Base-by-base conservation (phyloP, 37 sponge, comb jelly and placozoan species). In the Ianthella basta region DNA sequence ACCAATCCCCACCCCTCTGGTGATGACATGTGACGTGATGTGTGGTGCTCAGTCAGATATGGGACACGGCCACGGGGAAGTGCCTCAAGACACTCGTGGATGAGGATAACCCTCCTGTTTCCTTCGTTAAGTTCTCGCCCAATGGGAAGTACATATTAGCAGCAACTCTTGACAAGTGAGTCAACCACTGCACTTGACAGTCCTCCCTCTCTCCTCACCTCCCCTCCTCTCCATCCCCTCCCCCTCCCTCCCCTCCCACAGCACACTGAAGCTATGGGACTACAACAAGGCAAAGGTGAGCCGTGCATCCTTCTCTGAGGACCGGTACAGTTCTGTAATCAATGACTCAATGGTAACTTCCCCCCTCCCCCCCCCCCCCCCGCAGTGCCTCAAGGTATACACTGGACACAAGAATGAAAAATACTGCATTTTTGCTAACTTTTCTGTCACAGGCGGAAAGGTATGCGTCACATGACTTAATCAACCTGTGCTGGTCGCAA, bases 51-150 rank as follows among this genome's bases (percentile, higher is more conserved):
- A 97, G 97, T 86, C 99, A 96, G n/a, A 98, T 98, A 27, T 98
- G 99, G 99, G 99, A 98, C 88, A 94, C 99, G n/a, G 93, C 91
- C 0, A 87, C 94, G 15, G 99, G 99, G 15, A 94, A 96, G 89
- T 96, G 99, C 82, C 56, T 98, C 38, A 98, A 98, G 84, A 98
- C 99, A 23, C 84, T 98, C 34, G 92, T 96, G 25, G 95, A 96
- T 82, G 92, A 94, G 65, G 95, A 98, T 23, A 96, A 96, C 50
- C 96, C 99, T 24, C 99, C 99, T n/a, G 99, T 98, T 18, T 94
- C 99, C 0, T 98, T 87, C 83, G 97, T 98, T 24, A 95, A 93
- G 56, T 98, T 98, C 91, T 98, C 99, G 12, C 99, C 99, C 13
- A 98, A 98, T 87, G 94, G 96, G 15, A 98, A 94, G 72, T 98